Percentiles rank a stretch among this genome's conserved stretches.
Conservation (phyloP, 1,140 invertebrate genomes). For the Drosophila insularis region DNA sequence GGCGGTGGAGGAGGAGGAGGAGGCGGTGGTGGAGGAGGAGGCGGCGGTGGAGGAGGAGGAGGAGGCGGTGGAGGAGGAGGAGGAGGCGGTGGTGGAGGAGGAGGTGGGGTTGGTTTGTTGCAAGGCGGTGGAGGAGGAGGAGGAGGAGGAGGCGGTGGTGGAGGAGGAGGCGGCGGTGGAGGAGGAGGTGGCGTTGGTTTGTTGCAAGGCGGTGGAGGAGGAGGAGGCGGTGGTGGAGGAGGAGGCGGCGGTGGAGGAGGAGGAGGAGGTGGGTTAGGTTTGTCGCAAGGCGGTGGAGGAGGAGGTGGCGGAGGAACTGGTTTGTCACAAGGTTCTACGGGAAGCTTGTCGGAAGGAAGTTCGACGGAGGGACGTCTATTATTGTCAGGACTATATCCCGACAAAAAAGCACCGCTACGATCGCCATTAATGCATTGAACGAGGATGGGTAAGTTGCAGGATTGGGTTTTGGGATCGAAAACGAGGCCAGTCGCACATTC, state of each 20-base stretch:
- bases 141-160: no score
- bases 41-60: no score
- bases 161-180: no score
- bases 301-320: neutral
- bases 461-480: slow-evolving; percentile 46
- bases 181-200: no score
- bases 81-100: no score
- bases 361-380: neutral
- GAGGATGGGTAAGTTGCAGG: slow-evolving; percentile 44
- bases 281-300: no score
- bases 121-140: no score
- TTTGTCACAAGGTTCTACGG: neutral
- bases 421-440: slow-evolving; percentile 54
- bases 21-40: no score
- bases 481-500: slow-evolving; percentile 46
- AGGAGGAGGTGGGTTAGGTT: no score
- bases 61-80: no score
- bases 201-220: neutral
- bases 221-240: neutral
- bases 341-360: slow-evolving; percentile 29
- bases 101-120: no score
- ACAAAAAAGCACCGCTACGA: slow-evolving; percentile 18
- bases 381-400: slow-evolving; percentile 7
- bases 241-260: neutral
- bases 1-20: no score